These are phyloP conservation scores for Zaprionus vittiger DNA, from an alignment of 1,140 invertebrate genomes.

Conservation along the genomic window DNA sequence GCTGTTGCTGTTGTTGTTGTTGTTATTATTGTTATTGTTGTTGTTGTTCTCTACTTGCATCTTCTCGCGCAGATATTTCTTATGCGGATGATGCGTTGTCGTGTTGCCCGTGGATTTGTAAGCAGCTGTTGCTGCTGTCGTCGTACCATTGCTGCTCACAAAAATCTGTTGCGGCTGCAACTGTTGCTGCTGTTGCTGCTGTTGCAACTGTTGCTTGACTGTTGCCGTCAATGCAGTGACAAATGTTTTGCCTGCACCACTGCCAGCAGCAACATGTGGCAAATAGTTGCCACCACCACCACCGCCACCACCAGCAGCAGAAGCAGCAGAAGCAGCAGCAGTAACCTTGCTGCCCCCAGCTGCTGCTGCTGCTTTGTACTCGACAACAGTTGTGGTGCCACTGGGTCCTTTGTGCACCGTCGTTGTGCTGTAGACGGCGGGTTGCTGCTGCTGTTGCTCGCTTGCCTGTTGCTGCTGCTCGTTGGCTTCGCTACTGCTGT, in stretches of 20 bases:
- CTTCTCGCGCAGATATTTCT: constrained; percentile 81
- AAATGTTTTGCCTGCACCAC: constrained; percentile 20
- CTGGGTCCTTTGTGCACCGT: constrained; percentile 82
- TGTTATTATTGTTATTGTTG: constrained; percentile 35
- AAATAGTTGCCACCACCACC: constrained; percentile 46
- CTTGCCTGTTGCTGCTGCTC: constrained; percentile 24
- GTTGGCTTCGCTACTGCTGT: not conserved
- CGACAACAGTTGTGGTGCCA: constrained; percentile 81
- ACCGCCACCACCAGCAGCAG: constrained; percentile 9
- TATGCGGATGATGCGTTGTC: constrained; percentile 79
- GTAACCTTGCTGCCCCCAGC: constrained; percentile 40
- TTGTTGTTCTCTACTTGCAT: constrained; percentile 72
- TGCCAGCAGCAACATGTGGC: constrained; percentile 17
- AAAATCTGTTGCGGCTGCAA: constrained; percentile 34
- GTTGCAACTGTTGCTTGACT: constrained; percentile 23
- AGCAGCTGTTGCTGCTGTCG: constrained; percentile 8
- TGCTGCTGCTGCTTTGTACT: constrained; percentile 71
- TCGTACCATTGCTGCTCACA: constrained; percentile 61
- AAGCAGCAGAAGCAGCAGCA: constrained; percentile 12
- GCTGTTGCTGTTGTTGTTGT: constrained; percentile 24
- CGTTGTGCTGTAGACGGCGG: constrained; percentile 71
- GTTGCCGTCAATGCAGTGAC: constrained; percentile 11
- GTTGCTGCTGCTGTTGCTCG: constrained; percentile 28
- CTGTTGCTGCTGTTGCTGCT: constrained; percentile 33
- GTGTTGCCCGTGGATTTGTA: constrained; percentile 46